A percentile compares a stretch with the other conserved stretches of the same genome.
Evolutionary conservation across 2,888 invertebrate genomes (phyloP).

Genomic region (Harpalus rubripes): DNA sequence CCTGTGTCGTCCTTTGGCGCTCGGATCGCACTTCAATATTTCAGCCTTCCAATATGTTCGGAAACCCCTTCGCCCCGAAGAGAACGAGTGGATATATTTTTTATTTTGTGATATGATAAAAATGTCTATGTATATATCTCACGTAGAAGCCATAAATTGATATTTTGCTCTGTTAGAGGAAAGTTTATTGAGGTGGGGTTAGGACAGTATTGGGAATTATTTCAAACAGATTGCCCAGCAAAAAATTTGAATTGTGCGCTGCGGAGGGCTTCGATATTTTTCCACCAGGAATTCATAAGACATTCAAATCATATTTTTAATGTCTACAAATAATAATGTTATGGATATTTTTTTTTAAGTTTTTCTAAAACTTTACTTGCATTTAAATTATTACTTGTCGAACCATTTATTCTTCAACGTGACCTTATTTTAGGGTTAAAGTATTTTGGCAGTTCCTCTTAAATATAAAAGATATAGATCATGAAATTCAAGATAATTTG

Average conservation of each 20-base stretch:
- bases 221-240: conserved; percentile 10
- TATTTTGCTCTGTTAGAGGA: conserved; percentile 55
- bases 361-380: background rate
- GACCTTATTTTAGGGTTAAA: background rate
- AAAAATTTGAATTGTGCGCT: conserved; percentile 26
- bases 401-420: background rate
- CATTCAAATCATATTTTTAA: background rate
- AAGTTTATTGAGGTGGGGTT: conserved; percentile 27
- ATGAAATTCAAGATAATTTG: no score
- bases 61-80: background rate
- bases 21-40: conserved; percentile 36
- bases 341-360: background rate
- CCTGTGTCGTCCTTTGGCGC: conserved; percentile 20
- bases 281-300: background rate
- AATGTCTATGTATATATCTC: conserved; percentile 66
- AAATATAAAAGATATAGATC: no score
- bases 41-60: conserved; percentile 35
- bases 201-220: conserved; percentile 36
- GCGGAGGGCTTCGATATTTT: background rate
- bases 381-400: background rate
- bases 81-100: conserved; percentile 52
- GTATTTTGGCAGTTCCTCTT: background rate
- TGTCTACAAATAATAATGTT: no score
- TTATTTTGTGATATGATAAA: conserved; percentile 67
- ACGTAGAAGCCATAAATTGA: conserved; percentile 64